Evolutionary conservation across 2,797 vertebrate genomes (phyloP), one percentile per base, ranked within the genome.

Genomic region (Acanthurus lineatus): DNA sequence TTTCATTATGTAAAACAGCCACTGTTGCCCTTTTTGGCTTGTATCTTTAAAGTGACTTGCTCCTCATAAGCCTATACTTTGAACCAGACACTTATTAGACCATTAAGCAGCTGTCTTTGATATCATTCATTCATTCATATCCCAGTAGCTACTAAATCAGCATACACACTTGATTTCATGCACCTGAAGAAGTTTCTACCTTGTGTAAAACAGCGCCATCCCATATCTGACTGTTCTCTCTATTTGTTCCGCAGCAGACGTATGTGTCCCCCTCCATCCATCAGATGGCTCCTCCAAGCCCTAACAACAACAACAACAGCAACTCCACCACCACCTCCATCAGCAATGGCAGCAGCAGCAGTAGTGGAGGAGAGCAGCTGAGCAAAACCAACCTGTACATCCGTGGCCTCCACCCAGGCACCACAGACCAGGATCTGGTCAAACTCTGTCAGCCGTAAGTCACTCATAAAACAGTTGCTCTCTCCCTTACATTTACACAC

Each of bases 371-470:
- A 6, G 97, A 98, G 83, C 97, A 97, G 90, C 95, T 98, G 90
- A 99, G 97, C 93, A 98, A 98, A 93, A 98, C 97, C 85, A 99
- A 98, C 92, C 95, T 98, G 66, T 98, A 98, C 90, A 98, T 98
- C 89, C 96, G 97, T 53, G 97, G 97, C 79, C 93, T 98, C 86
- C 97, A 96, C 77, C 97, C 97, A 0, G 96, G 96, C 87, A 98
- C 97, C 88, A 97, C 97, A 44, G 97, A 98, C 95, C 97, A 97
- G 91, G 97, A 99, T 91, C 95, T 98, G 61, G 97, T 97, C 90
- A 97, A 97, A 90, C 94, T 98, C 82, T 98, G 97, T 93, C 97
- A 97, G 92, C 97, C 96, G 97, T 97, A 94, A 97, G 97, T 96
- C 83, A 72, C 74, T 77, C 73, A 56, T 56, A 83, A 74, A 64